Evolutionary conservation across 2,888 invertebrate genomes (phyloP), one percentile per base, ranked within the genome.

Genomic region (Glaucopsyche alexis): DNA sequence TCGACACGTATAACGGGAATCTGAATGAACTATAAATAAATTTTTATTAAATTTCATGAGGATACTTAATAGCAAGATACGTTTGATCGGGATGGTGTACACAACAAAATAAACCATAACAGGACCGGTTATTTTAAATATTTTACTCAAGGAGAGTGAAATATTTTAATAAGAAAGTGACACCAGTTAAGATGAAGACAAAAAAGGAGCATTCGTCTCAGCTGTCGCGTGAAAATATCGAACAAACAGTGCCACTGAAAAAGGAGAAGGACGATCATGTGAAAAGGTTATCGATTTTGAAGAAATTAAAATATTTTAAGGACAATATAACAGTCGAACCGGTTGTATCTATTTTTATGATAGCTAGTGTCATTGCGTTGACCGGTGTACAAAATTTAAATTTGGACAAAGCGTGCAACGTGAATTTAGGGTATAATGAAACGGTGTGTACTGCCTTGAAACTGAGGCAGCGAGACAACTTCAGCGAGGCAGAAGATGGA

Each of bases 381-480:
- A 83, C 97, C 77, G 97, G 97, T 47, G 96, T 96, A 7, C 97
- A 97, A 85, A 97, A 97, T 87, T 88, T 97, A 60, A 96, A 96
- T 85, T 91, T 97, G 80, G 97, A 97, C 82, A 97, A 97, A 85
- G 97, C 97, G 0, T 97, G 97, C 80, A 90, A 96, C 64, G 97
- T 97, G 0, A 97, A 97, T 83, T 90, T 97, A 77, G 94, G 88
- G 0, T 97, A 96, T 79, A 92, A 94, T 0, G 94, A 95, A 71
- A 93, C 94, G 65, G 94, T 97, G 0, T 97, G 97, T 82, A 95
- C 95, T 75, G 96, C 96, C 0, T 85, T 97, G 38, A 94, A 95
- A 0, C 91, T 94, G 0, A 93, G 97, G 71, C 94, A 95, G 79
- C 96, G 96, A 3, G 94, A 93, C 0, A 95, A 95, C 78, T 94